A percentile compares a stretch with the other conserved stretches of the same genome.
These are phyloP conservation scores for Dendrolimus houi DNA, from an alignment of 2,888 invertebrate species.

Conservation along the genomic window DNA sequence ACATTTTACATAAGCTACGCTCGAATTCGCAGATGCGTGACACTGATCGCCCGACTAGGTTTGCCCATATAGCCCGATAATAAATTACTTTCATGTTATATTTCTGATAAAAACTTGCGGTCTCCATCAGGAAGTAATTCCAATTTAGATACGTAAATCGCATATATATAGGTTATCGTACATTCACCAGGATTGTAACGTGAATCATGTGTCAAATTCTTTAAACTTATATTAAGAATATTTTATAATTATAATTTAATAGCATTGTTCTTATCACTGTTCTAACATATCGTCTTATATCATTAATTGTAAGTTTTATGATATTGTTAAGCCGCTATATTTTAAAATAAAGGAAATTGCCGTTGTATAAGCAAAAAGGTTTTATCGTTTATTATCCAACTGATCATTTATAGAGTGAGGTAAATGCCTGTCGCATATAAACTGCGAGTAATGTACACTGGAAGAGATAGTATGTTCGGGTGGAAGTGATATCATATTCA, in stretches of 20 bases:
- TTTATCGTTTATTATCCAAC: conserved; percentile 69
- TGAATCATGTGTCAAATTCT: conserved; percentile 68
- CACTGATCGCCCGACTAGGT: conserved; percentile 66
- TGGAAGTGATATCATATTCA: conserved; percentile 18
- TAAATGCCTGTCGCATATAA: conserved; percentile 60
- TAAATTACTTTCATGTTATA: conserved; percentile 33
- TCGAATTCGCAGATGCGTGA: conserved; percentile 68
- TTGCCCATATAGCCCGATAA: conserved; percentile 71
- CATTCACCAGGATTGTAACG: conserved; percentile 44
- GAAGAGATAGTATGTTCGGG: conserved; percentile 69
- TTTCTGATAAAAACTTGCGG: conserved; percentile 40
- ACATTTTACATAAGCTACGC: conserved; percentile 33
- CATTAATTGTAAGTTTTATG: conserved; percentile 66
- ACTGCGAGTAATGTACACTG: conserved; percentile 67
- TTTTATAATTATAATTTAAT: conserved; percentile 56
- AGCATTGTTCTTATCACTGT: conserved; percentile 71
- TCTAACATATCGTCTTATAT: conserved; percentile 73
- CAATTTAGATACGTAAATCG: conserved; percentile 50
- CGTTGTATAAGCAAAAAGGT: conserved; percentile 71
- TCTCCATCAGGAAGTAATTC: conserved; percentile 73
- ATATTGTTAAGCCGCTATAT: conserved; percentile 75
- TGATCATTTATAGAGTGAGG: conserved; percentile 54
- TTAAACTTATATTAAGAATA: conserved; percentile 45
- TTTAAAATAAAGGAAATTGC: conserved; percentile 76
- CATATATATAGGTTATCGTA: conserved; percentile 37